Base-by-base conservation (phyloP, 2,888 invertebrate species). In the Cheilosia scutellata region DNA sequence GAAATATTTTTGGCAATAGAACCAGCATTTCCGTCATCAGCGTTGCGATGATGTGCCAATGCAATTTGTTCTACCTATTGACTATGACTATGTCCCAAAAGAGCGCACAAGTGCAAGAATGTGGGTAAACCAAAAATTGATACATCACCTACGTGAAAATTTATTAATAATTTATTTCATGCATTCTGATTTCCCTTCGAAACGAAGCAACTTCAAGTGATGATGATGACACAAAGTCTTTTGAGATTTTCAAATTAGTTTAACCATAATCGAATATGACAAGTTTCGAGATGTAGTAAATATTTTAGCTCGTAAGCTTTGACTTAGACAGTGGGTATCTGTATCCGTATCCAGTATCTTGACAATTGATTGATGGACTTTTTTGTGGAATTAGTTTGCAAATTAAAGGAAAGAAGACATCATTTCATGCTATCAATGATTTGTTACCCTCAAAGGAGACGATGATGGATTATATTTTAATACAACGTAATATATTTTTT, bases 301-400 rank as follows among this genome's bases (percentile, higher is more conserved):
- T 49, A 49, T 25, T 49, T 49, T 11, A 25, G 20, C 4, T 49
- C 49, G 6, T 6, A 16, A 5, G 7, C n/a, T 47, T 44, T 6
- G 16, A 37, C 37, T 37, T 9, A 11, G 37, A 37, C 11, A 37
- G 11, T 3, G 37, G 11, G 20, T 20, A 20, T 20, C 20, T 2
- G 20, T 20, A 20, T 20, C 20, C 20, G 20, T 37, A 25, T 13
- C 20, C 11, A 11, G 37, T 25, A 4, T 25, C 58, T 25, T 58
- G 40, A 40, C 20, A 58, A 58, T 37, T 63, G 63, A 63, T 63
- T 63, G 62, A 62, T 62, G 62, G 9, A 2, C 44, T 16, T 44
- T 40, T 27, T 13, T 20, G 20, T 11, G 47, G n/a, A 63, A 47
- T 6, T 29, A 13, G 13, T 25, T 63, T 11, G 4, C 37, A 37